Percentiles rank a stretch among this genome's conserved stretches.
Conservation (phyloP, 2,797 vertebrate species). For the Heliangelus exortis region DNA sequence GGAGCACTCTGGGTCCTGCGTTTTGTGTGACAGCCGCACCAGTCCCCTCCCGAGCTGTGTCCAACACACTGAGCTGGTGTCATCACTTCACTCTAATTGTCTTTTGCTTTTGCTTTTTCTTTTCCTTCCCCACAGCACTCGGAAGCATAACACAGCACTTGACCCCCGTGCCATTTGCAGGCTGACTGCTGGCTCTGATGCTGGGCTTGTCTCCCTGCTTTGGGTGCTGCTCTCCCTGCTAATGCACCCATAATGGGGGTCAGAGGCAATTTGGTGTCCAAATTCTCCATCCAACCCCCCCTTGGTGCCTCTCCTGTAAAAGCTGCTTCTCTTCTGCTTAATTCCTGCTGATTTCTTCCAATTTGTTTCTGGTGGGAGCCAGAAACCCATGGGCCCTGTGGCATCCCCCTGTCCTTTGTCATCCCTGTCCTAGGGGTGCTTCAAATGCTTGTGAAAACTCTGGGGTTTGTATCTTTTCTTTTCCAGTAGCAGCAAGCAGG, state of each 20-base stretch:
- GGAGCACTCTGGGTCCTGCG: not conserved
- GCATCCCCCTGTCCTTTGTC: not conserved
- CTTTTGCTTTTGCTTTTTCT: rapidly evolving
- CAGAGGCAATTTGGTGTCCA: not conserved
- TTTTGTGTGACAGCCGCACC: not conserved
- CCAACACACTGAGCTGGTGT: not conserved
- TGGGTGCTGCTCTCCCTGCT: not conserved
- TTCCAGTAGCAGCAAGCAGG: not conserved
- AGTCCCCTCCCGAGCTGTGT: not conserved
- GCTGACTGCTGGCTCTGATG: rapidly evolving
- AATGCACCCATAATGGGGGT: rapidly evolving
- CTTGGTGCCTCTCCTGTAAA: not conserved
- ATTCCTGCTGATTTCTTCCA: not conserved
- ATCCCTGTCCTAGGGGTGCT: not conserved
- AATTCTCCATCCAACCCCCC: not conserved
- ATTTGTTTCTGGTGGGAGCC: not conserved
- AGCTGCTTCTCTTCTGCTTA: rapidly evolving
- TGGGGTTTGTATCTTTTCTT: not conserved
- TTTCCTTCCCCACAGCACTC: not conserved
- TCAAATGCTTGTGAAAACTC: not conserved
- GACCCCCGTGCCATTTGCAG: rapidly evolving
- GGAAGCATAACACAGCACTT: not conserved
- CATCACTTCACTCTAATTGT: not conserved
- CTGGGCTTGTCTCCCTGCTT: not conserved
- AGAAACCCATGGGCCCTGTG: rapidly evolving